Percentiles rank a stretch among this genome's conserved stretches.
Evolutionary conservation across 1,140 invertebrate species (phyloP).

Genomic region (Tribolium castaneum): DNA sequence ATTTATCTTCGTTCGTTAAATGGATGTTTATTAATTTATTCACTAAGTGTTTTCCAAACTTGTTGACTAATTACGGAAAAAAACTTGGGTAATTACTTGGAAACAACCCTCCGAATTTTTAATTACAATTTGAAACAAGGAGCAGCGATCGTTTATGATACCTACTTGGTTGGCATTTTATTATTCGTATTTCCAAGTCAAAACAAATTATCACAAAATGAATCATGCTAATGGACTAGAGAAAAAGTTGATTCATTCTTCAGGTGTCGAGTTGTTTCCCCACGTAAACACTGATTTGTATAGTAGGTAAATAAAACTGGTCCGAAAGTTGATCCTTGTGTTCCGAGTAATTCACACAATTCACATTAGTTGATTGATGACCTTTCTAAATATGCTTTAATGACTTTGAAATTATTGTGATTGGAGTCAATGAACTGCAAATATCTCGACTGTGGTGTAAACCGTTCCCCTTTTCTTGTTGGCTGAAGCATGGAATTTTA

Average conservation of each 20-base stretch:
- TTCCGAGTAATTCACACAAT: background rate
- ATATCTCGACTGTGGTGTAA: background rate
- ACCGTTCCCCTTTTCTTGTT: background rate
- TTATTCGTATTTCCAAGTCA: background rate
- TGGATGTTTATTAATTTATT: background rate
- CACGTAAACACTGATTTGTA: background rate
- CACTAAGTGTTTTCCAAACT: background rate
- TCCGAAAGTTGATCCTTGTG: background rate
- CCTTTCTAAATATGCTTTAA: background rate
- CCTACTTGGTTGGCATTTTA: background rate
- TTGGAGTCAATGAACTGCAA: constrained; percentile 18
- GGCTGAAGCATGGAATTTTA: constrained; percentile 15
- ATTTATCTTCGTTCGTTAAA: background rate
- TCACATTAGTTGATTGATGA: constrained; percentile 11
- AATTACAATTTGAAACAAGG: too few species aligned
- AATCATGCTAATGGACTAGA: background rate
- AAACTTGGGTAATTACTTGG: background rate
- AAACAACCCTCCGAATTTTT: too few species aligned
- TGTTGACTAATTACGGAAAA: background rate
- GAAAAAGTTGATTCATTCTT: background rate
- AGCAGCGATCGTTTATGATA: too few species aligned
- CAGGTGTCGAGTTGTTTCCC: background rate
- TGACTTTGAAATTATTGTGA: constrained; percentile 7
- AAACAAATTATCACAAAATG: background rate
- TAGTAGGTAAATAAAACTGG: background rate